Percentiles rank a stretch among this genome's conserved stretches.
phyloP scores from a whole-genome alignment of 2,113 vertebrate species.

The Manacus vitellinus region DNA sequence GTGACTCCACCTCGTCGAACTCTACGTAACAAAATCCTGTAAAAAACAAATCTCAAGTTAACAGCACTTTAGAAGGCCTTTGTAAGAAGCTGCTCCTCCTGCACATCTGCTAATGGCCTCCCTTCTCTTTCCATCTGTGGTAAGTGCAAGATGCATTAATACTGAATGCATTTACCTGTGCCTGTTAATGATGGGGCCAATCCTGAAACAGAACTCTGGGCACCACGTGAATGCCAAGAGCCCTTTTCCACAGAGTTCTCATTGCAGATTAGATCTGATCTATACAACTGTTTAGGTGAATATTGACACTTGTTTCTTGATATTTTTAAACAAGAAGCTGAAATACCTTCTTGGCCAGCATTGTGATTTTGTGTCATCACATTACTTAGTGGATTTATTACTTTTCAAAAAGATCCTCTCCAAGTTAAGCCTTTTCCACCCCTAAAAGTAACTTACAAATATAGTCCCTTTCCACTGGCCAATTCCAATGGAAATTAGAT shows the following conservation, averaged over 20 bases:
- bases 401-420: background rate
- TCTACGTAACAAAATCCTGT: slow-evolving; percentile 99
- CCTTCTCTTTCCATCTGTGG: background rate
- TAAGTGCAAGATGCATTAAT: background rate
- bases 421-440: background rate
- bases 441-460: background rate
- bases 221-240: background rate
- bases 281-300: background rate
- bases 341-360: background rate
- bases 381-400: background rate
- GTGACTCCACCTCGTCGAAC: slow-evolving; percentile 95
- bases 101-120: background rate
- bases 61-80: background rate
- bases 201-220: background rate
- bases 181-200: background rate
- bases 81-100: background rate
- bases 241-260: background rate
- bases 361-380: background rate
- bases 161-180: background rate
- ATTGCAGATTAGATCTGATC: background rate
- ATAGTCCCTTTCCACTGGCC: background rate
- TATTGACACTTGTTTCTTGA: background rate
- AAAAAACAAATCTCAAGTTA: slow-evolving; percentile 34
- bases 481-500: background rate
- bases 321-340: background rate